Evolutionary conservation across 1,140 invertebrate species (phyloP), one percentile per base, ranked within the genome.

Genomic region (Berghia stephanieae): DNA sequence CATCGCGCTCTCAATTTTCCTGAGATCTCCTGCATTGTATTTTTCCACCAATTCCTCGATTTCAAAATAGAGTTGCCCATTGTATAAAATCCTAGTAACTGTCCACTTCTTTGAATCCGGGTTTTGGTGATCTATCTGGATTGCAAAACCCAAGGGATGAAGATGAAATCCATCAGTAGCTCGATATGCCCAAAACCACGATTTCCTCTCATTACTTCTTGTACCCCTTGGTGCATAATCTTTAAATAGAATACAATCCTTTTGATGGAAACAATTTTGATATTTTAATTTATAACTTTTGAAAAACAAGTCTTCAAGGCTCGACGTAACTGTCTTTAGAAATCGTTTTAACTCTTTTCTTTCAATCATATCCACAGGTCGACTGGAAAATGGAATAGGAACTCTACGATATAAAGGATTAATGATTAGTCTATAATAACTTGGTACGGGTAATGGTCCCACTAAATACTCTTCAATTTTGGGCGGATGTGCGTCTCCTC

Each of bases 401-500:
- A 80, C 79, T 34, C 72, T 79, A 0, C 83, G 75, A 60, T 86
- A 86, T 0, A 80, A 78, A 10, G 85, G 85, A 78, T 84, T 84
- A 60, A 80, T 82, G 21, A 82, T 80, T 24, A 78, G 75, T 40
- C 57, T 67, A 57, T 84, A 77, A 67, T 82, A 84, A 13, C 42
- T 78, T 3, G 85, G 85, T 1, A 77, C 68, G 13, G 85, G 85
- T 31, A 86, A 46, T 2, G 85, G 83, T 10, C 83, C 84, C 3
- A 88, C 87, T 34, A 85, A 78, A 70, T 85, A 87, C 69, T 88
- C 87, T 52, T 86, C 85, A 10, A 88, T 82, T n/a, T 76, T 36
- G 18, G 85, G 84, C 0, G 81, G 79, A 6, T 78, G 52, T 10
- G 81, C n/a, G 74, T 88, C 83, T 5, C 87, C 87, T 27, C 86